phyloP scores from a whole-genome alignment of 2,888 invertebrate species.

The Meteorus colon region DNA sequence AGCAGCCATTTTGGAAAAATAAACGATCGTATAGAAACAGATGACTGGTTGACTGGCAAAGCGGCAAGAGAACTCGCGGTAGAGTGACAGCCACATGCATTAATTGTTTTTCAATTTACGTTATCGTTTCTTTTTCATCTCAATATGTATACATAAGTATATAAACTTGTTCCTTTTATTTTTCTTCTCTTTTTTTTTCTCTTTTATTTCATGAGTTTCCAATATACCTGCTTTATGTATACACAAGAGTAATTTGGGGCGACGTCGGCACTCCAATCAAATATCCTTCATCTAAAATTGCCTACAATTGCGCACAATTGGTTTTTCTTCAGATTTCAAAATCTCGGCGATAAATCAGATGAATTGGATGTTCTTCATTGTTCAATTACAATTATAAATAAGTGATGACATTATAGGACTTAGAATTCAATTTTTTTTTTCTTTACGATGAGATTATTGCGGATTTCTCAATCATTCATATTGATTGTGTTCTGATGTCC shows the following conservation, averaged over 20 bases:
- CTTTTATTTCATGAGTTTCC: background rate
- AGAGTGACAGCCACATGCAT: slow-evolving; percentile 68
- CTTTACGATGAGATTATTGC: no score
- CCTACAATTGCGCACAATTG: no score
- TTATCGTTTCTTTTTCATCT: slow-evolving; percentile 63
- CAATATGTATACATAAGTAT: background rate
- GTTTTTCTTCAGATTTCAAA: no score
- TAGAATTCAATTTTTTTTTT: no score
- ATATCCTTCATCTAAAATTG: no score
- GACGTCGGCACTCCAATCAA: no score
- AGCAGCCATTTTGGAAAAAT: slow-evolving; percentile 72
- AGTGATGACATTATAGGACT: no score
- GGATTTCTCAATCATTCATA: background rate
- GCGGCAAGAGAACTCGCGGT: slow-evolving; percentile 63
- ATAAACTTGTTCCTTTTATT: background rate
- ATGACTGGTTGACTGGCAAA: slow-evolving; percentile 62
- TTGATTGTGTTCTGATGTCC: background rate
- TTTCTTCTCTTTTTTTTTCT: background rate
- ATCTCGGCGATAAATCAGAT: no score
- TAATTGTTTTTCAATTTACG: slow-evolving; percentile 72
- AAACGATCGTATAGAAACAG: slow-evolving; percentile 68
- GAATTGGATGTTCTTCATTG: no score
- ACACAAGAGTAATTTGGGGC: no score
- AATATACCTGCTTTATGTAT: no score
- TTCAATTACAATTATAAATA: no score